Evolutionary conservation across 2,888 invertebrate species (phyloP).

Genomic region (Automeris io): DNA sequence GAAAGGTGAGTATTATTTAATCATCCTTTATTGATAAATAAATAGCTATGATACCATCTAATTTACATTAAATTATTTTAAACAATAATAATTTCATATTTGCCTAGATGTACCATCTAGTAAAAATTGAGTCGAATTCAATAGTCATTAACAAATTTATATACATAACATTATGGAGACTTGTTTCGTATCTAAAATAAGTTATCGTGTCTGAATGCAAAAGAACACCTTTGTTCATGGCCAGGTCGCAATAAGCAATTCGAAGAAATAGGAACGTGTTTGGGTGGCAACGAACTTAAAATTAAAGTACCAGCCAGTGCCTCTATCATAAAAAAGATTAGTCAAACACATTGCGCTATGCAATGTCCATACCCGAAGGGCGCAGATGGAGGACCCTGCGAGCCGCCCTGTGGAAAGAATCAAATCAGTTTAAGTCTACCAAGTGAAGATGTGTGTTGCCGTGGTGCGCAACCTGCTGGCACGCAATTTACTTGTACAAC

Average conservation of each 20-base stretch:
- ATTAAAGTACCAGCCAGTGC: conserved; percentile 61
- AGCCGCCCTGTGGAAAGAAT: conserved; percentile 61
- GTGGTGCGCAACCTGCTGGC: conserved; percentile 42
- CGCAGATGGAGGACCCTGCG: conserved; percentile 38
- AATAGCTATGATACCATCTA: no score
- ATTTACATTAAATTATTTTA: no score
- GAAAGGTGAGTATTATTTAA: conserved; percentile 46
- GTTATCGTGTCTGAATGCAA: conserved; percentile 26
- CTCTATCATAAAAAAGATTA: conserved; percentile 64
- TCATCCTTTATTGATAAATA: background rate
- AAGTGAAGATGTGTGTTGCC: conserved; percentile 50
- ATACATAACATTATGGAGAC: background rate
- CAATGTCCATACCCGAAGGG: conserved; percentile 50
- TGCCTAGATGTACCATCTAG: no score
- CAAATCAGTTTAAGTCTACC: conserved; percentile 60
- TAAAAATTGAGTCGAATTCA: no score
- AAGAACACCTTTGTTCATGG: conserved; percentile 58
- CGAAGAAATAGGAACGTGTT: conserved; percentile 64
- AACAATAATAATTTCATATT: no score
- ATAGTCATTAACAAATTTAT: background rate
- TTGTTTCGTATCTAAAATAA: background rate
- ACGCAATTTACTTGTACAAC: conserved; percentile 67
- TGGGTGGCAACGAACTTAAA: conserved; percentile 65
- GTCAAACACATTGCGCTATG: conserved; percentile 62
- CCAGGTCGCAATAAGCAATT: conserved; percentile 67